phyloP scores from a whole-genome alignment of 2,797 vertebrate genomes.

The Alectoris magna region DNA sequence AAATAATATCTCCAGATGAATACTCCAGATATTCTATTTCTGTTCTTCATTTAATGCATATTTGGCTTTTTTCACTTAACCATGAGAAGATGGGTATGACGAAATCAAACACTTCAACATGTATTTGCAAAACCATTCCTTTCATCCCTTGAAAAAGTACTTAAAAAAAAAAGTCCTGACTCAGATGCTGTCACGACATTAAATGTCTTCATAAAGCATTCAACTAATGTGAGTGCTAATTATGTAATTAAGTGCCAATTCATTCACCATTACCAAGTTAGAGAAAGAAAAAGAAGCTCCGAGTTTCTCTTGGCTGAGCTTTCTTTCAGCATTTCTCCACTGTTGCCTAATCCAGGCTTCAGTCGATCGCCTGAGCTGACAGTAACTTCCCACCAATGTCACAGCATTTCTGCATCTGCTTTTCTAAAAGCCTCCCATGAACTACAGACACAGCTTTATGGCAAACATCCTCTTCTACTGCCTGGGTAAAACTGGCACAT shows the following conservation, averaged over 20 bases:
- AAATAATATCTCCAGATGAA: not conserved
- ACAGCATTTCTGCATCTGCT: not conserved
- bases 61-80: not conserved
- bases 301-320: not conserved
- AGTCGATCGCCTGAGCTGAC: not conserved
- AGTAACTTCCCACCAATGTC: not conserved
- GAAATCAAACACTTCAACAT: not conserved
- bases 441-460: too few species aligned
- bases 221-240: not conserved
- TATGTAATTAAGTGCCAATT: rapidly evolving
- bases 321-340: not conserved
- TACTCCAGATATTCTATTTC: not conserved
- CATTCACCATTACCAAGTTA: not conserved
- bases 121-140: not conserved
- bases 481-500: not conserved
- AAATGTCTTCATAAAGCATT: not conserved
- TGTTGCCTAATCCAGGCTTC: not conserved
- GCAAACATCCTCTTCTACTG: too few species aligned
- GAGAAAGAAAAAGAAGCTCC: not conserved
- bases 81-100: not conserved
- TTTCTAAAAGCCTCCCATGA: not conserved
- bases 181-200: not conserved
- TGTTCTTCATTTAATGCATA: not conserved
- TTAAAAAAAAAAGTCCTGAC: not conserved
- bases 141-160: not conserved